phyloP scores from a whole-genome alignment of 2,113 vertebrate genomes.

The Orientallactaga bullata region DNA sequence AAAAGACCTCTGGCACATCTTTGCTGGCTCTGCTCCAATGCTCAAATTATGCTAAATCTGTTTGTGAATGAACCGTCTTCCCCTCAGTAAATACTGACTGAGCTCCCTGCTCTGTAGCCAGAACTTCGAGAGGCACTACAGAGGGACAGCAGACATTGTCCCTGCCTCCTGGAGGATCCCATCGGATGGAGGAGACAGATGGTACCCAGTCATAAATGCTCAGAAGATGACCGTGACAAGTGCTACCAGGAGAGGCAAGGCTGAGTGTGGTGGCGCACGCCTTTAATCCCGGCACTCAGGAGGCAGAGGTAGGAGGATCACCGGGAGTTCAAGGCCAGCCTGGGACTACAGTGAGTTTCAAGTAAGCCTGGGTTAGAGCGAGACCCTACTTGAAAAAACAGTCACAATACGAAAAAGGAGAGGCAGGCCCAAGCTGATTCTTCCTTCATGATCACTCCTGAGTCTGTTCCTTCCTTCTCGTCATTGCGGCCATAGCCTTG shows the following conservation, averaged over 20 bases:
- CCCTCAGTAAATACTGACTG: not conserved
- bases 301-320: too few species aligned
- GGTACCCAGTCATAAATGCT: not conserved
- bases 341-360: too few species aligned
- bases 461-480: not conserved
- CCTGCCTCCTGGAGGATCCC: not conserved
- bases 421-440: not conserved
- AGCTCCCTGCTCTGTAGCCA: not conserved
- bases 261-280: too few species aligned
- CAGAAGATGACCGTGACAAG: not conserved
- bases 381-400: too few species aligned
- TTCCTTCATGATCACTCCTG: not conserved
- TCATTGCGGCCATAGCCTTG: too few species aligned
- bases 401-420: not conserved
- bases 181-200: not conserved
- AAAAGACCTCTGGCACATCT: not conserved
- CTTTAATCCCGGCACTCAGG: too few species aligned
- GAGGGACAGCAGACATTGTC: rapidly evolving
- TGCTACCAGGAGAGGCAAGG: not conserved
- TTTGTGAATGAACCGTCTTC: not conserved
- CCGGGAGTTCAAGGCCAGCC: too few species aligned
- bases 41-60: not conserved
- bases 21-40: not conserved
- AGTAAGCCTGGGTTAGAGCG: too few species aligned
- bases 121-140: not conserved